Conservation (phyloP, 2,113 vertebrate species). For the Pteropus alecto region DNA sequence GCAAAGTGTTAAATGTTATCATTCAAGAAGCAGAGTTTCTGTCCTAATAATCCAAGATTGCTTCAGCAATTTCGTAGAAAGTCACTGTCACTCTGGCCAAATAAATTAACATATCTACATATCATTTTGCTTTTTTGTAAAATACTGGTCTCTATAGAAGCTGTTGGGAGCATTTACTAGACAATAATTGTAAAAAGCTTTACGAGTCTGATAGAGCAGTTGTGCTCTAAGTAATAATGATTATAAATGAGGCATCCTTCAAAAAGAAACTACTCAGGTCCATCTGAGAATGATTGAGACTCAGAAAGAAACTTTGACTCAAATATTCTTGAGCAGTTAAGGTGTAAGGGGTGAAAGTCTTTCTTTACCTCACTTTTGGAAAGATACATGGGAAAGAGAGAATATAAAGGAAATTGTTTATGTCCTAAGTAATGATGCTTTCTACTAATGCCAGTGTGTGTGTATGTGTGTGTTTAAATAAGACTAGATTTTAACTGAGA, state of each 20-base stretch:
- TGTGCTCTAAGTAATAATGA: neutral
- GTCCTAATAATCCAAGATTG: neutral
- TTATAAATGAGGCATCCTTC: neutral
- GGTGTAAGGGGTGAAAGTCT: neutral
- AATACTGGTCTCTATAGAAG: neutral
- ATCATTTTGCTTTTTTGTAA: neutral
- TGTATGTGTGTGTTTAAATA: neutral
- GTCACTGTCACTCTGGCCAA: neutral
- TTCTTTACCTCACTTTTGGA: slow-evolving; percentile 9
- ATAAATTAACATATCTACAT: neutral
- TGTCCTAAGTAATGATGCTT: neutral
- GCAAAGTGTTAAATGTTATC: neutral
- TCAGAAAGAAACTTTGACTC: neutral
- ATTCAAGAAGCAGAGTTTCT: neutral
- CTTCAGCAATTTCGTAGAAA: neutral
- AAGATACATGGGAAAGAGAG: neutral
- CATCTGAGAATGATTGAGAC: neutral
- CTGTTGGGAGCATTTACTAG: neutral
- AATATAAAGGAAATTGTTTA: neutral
- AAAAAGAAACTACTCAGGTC: neutral
- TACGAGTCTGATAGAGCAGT: neutral
- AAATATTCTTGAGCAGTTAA: neutral
- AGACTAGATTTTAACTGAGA: slow-evolving; percentile 13
- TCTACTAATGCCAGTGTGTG: neutral
- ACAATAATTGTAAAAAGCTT: slow-evolving; percentile 23